Base-by-base conservation (phyloP, 2,797 vertebrate genomes). In the Cirrhinus mrigala region DNA sequence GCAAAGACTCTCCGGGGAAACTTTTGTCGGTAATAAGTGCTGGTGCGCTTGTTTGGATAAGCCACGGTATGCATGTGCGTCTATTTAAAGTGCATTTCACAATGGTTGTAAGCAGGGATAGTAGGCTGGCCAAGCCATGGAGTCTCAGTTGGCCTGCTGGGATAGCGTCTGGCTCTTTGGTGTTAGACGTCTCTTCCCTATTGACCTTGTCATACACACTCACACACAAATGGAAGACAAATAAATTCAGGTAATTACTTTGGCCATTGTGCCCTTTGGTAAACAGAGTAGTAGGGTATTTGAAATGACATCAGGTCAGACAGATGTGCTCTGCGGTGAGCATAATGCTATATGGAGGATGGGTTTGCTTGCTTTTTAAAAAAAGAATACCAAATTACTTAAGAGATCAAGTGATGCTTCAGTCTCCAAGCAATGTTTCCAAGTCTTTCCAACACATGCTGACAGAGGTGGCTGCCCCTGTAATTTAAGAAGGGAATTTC, bases 81-180 rank as follows among this genome's bases (percentile, higher is more conserved):
- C 60, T 80, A 52, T 62, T 50, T 74, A 62, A 82, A 82, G 10
- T 44, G 6, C 81, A 48, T 50, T 27, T 60, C 24, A 33, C 22
- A 20, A 20, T 73, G 76, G 6, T 54, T 68, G 81, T 16, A 52
- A 71, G 46, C n/a, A 29, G 54, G 33, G 64, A 54, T 69, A 84
- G 89, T 75, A 85, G 86, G 88, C 90, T 83, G 86, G 85, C 90
- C 74, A 75, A 89, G 85, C 82, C 88, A 83, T 79, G 24, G 40
- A 48, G 27, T 64, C 62, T 82, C 83, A 71, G 56, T 88, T 77
- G 85, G 77, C 93, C 90, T 94, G 93, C 92, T 95, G 94, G 83
- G 90, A 85, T 83, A 83, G 88, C 90, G 90, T 94, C 92, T 94
- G 93, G 92, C 89, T 89, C 87, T 92, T 92, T 92, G 89, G 93